phyloP scores from a whole-genome alignment of 2,113 vertebrate species.

The Peucedramus taeniatus region DNA sequence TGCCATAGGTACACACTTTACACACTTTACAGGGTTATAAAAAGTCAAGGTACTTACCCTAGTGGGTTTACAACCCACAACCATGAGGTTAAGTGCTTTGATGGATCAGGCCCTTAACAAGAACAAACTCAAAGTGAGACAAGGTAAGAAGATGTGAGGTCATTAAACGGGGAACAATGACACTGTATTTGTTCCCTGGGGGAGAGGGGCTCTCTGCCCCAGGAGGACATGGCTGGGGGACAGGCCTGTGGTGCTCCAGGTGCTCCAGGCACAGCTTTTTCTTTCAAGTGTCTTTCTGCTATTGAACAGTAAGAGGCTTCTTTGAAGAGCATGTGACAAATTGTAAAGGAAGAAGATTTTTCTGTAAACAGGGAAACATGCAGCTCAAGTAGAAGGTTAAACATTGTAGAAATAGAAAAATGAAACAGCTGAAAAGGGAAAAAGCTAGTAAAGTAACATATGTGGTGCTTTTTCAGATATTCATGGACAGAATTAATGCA shows the following conservation, averaged over 20 bases:
- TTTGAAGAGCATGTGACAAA: background rate
- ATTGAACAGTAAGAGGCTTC: background rate
- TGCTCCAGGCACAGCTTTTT: background rate
- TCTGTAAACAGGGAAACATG: background rate
- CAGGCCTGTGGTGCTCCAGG: background rate
- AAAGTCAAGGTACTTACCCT: conserved; percentile 43
- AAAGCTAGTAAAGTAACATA: background rate
- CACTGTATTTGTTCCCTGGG: background rate
- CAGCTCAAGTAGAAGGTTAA: background rate
- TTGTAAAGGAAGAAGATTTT: background rate
- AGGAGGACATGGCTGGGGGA: background rate
- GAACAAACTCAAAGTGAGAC: conserved; percentile 25
- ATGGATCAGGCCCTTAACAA: conserved; percentile 40
- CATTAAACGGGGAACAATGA: background rate
- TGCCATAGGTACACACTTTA: conserved; percentile 19
- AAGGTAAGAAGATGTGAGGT: background rate
- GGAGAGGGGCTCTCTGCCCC: background rate
- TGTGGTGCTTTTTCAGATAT: background rate
- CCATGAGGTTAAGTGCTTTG: conserved; percentile 34
- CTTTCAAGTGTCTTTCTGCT: background rate
- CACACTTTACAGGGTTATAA: conserved; percentile 48
- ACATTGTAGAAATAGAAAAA: background rate
- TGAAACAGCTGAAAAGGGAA: background rate
- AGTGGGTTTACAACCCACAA: conserved; percentile 33
- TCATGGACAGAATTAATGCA: background rate